Base-by-base conservation (phyloP, 2,113 vertebrate species). In the Cyanoramphus novaezelandiae region DNA sequence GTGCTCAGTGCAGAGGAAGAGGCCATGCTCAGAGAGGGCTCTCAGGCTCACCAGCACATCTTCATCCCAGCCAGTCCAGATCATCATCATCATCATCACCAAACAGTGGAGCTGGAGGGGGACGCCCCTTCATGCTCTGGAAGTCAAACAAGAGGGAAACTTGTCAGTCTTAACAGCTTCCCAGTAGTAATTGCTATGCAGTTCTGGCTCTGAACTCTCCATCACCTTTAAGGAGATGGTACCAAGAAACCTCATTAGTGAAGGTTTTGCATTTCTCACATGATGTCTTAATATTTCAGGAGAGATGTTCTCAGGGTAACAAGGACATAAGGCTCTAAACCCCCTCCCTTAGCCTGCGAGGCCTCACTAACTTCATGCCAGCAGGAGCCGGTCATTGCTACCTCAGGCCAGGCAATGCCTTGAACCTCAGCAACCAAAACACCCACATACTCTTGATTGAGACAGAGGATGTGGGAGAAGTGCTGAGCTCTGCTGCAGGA, bases 121-220 rank as follows among this genome's bases (percentile, higher is more conserved):
- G 99, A 13, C 70, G 97, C 10, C 99, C 99, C 97, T 99, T 99
- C 97, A 99, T 95, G 96, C 99, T 99, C 99, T 99, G 98, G 59
- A 94, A 93, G 37, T 3, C 31, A 90, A 97, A 93, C 21, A 92
- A 96, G 47, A 85, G 93, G 75, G 62, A 72, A 79, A 67, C 13
- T 5, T 11, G 3, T 93, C 72, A 85, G 35, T 3, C 25, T 44
- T 7, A 60, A 23, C 52, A 90, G 77, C 46, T 16, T 16, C 57
- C 44, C 35, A 18, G 55, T 17, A 55, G 52, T 4, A 53, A 44
- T 1, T 37, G 29, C 62, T 41, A 13, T 35, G 6, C 23, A 39
- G 11, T 5, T n/a, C 62, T 15, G 18, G 21, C 63, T 81, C 60
- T 2, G 3, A 8, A 29, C 39, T 6, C 46, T 24, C 69, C 14